phyloP scores from a whole-genome alignment of 1,140 invertebrate genomes.

The Amphibalanus amphitrite region DNA sequence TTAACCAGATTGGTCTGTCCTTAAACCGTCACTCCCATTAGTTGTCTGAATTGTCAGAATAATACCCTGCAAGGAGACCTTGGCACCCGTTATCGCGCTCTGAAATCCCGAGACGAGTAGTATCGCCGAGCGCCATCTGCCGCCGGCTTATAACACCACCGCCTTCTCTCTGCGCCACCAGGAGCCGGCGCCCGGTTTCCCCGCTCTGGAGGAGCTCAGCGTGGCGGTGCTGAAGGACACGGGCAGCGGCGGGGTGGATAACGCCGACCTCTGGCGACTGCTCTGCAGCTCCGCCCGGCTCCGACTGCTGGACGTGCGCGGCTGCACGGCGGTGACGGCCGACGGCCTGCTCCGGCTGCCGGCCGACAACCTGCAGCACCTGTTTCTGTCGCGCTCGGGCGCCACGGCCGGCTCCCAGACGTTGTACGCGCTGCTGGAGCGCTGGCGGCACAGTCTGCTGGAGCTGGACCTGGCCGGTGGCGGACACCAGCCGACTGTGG shows the following conservation, averaged over 20 bases:
- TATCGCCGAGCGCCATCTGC: no score
- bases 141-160: background rate
- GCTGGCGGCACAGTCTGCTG: constrained; percentile 63
- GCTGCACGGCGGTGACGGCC: constrained; percentile 53
- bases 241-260: constrained; percentile 41
- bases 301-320: constrained; percentile 56
- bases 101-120: no score
- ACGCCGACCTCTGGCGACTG: constrained; percentile 52
- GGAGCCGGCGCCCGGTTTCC: constrained; percentile 57
- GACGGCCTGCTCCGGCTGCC: constrained; percentile 54
- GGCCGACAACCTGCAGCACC: constrained; percentile 20
- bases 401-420: no score
- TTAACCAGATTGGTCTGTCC: no score
- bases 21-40: no score
- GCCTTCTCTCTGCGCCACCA: constrained; percentile 21
- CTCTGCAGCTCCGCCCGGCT: constrained; percentile 54
- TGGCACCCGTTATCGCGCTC: no score
- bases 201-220: constrained; percentile 57
- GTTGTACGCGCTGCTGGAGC: constrained; percentile 56
- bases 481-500: constrained; percentile 51
- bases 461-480: constrained; percentile 62
- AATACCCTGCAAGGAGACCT: no score
- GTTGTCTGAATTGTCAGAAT: no score
- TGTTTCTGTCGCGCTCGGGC: no score
- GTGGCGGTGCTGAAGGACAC: constrained; percentile 36